Percentiles rank a stretch among this genome's conserved stretches.
Conservation (phyloP, 30 jellyfish, hydroid and myxozoan species). For the Nemopilema nomurai region DNA sequence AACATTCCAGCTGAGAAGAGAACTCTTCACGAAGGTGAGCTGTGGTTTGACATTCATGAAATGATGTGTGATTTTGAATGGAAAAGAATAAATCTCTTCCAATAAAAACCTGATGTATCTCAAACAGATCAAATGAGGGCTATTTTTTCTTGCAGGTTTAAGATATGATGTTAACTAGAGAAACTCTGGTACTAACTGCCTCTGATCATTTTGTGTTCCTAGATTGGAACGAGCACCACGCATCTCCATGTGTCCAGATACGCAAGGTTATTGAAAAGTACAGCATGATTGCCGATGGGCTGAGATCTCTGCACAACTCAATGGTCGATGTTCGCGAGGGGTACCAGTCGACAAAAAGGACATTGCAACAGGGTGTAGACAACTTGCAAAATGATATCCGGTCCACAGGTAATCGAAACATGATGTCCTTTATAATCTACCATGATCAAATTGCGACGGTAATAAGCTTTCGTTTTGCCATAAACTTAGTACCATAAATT, state of each 20-base stretch:
- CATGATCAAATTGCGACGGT: background rate
- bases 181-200: too few relatives aligned
- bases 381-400: constrained; percentile 5
- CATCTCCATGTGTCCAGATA: constrained; percentile 37
- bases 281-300: constrained; percentile 45
- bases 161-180: too few relatives aligned
- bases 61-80: background rate
- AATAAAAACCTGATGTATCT: too few relatives aligned
- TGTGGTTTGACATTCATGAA: too few relatives aligned
- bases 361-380: constrained; percentile 51
- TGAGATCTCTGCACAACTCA: constrained; percentile 16
- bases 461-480: too few relatives aligned
- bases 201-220: too few relatives aligned
- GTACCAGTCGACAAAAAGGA: constrained; percentile 39
- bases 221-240: constrained; percentile 42
- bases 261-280: constrained; percentile 29
- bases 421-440: background rate
- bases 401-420: constrained; percentile 41
- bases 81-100: too few relatives aligned
- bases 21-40: constrained; percentile 14
- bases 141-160: too few relatives aligned
- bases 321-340: constrained; percentile 26
- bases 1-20: constrained; percentile 29
- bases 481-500: too few relatives aligned
- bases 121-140: too few relatives aligned